Conservation (phyloP, 2,888 invertebrate species). For the Cephus sareptanus region DNA sequence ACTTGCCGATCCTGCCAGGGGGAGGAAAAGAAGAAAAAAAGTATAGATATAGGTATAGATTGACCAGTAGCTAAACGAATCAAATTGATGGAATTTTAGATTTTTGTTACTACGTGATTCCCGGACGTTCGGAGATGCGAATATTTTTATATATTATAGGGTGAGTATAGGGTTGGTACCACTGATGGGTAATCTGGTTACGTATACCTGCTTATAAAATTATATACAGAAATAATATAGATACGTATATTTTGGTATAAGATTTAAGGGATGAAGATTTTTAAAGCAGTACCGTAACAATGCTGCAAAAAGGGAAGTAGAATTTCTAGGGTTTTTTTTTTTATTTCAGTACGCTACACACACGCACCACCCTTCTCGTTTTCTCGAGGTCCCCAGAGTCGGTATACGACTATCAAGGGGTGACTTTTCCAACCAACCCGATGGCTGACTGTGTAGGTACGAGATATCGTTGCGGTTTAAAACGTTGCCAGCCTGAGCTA, state of each 20-base stretch:
- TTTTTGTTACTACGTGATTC: conserved; percentile 57
- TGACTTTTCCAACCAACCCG: conserved; percentile 7
- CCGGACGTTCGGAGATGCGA: conserved; percentile 8
- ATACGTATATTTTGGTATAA: neutral
- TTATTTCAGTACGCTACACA: conserved; percentile 1
- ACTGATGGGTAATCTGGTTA: neutral
- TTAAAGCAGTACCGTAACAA: neutral
- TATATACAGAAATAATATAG: neutral
- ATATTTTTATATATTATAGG: neutral
- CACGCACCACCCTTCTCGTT: conserved; percentile 39
- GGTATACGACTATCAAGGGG: neutral
- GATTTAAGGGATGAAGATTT: neutral
- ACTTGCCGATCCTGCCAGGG: neutral
- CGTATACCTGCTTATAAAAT: neutral
- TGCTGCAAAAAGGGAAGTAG: neutral
- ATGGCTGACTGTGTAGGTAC: conserved; percentile 39
- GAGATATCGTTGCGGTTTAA: conserved; percentile 64
- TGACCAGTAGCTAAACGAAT: conserved; percentile 26
- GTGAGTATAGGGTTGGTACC: neutral
- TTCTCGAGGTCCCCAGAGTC: conserved; percentile 45
- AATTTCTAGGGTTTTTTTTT: neutral
- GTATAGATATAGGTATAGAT: neutral
- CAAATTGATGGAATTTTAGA: conserved; percentile 66
- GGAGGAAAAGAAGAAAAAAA: neutral
- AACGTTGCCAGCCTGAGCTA: conserved; percentile 43